A percentile compares a stretch with the other conserved stretches of the same genome.
phyloP scores from a whole-genome alignment of 2,113 vertebrate species.

The Columba livia region DNA sequence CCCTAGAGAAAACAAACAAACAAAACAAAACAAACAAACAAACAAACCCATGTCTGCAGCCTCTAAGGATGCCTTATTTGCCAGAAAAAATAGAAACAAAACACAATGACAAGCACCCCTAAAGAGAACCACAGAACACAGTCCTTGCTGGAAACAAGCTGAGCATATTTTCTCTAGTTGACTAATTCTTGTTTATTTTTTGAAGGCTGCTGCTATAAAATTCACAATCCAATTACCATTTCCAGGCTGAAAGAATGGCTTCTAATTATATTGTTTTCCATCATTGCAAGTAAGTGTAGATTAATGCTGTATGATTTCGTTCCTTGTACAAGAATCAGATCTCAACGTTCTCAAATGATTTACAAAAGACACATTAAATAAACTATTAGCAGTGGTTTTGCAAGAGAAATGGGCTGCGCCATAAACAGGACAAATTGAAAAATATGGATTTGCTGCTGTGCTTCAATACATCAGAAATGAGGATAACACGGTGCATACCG shows the following conservation, averaged over 20 bases:
- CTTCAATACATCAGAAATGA: neutral
- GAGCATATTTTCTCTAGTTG: slow-evolving; percentile 18
- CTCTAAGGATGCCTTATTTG: neutral
- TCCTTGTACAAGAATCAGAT: neutral
- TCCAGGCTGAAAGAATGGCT: slow-evolving; percentile 43
- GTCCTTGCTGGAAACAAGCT: neutral
- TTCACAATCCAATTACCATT: slow-evolving; percentile 57
- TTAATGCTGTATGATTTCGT: slow-evolving; percentile 21
- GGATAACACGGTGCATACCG: fast-evolving
- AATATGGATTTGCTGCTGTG: neutral
- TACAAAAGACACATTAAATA: slow-evolving; percentile 48
- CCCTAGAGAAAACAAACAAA: neutral
- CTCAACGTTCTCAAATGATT: neutral
- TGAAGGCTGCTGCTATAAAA: slow-evolving; percentile 46
- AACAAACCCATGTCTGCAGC: neutral
- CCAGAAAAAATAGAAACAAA: neutral
- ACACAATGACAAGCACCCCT: neutral
- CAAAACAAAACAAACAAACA: neutral
- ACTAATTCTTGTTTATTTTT: slow-evolving; percentile 54
- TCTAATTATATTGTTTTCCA: slow-evolving; percentile 45
- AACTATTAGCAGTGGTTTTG: slow-evolving; percentile 22
- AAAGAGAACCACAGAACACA: neutral
- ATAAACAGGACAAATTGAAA: slow-evolving; percentile 35
- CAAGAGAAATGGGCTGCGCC: slow-evolving; percentile 2
- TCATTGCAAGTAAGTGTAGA: neutral